These are phyloP conservation scores for Acleris laterana DNA, from an alignment of 2,888 invertebrate species.

Conservation along the genomic window DNA sequence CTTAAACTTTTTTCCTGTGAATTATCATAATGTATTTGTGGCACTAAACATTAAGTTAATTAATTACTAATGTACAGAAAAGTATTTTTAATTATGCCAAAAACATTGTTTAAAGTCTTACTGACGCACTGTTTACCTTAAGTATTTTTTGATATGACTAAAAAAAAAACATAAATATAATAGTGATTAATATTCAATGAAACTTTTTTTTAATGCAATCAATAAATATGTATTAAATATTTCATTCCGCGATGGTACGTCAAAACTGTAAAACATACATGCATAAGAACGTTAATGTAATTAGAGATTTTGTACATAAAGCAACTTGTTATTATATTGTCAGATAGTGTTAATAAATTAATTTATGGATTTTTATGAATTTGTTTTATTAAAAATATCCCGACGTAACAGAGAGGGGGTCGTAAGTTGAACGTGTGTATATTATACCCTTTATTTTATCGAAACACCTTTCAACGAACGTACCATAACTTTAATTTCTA, in stretches of 20 bases:
- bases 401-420: too few species aligned
- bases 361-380: constrained; percentile 77
- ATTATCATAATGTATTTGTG: constrained; percentile 41
- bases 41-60: constrained; percentile 50
- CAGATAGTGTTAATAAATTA: constrained; percentile 82
- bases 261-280: constrained; percentile 3
- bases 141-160: constrained; percentile 20
- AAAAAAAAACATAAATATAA: too few species aligned
- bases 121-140: constrained; percentile 37
- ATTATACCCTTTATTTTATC: too few species aligned
- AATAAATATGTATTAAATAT: constrained; percentile 12
- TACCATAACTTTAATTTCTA: too few species aligned
- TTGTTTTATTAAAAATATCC: constrained; percentile 38
- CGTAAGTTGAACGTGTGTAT: too few species aligned
- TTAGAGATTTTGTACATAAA: constrained; percentile 74
- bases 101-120: constrained; percentile 8
- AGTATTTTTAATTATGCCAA: constrained; percentile 33
- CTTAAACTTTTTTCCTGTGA: not conserved
- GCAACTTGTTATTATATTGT: constrained; percentile 79
- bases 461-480: too few species aligned
- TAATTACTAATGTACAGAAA: constrained; percentile 61
- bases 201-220: not conserved
- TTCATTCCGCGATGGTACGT: constrained; percentile 27
- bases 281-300: constrained; percentile 33
- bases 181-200: too few species aligned